Evolutionary conservation across 2,113 vertebrate species (phyloP), one percentile per base, ranked within the genome.

Genomic region (Vidua chalybeata): DNA sequence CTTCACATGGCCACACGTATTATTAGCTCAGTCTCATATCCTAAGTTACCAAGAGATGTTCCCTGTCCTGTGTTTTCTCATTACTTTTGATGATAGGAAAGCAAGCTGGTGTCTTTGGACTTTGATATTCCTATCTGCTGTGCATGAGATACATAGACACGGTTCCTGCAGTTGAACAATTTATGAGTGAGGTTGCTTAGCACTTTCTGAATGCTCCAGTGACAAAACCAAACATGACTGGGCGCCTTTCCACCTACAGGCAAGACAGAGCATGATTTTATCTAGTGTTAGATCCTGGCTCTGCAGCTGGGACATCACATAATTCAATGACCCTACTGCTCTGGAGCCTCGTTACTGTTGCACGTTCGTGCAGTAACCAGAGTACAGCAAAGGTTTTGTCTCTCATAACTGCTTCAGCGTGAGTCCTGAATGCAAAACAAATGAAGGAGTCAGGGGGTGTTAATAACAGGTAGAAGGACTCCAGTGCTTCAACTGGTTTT

Each of bases 1-100:
- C 52, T 55, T 43, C 45, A 23, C 4, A 1, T 7, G 15, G 54
- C 58, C 62, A 9, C 1, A 0, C 12, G 0, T 27, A 14, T 41
- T 77, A n/a, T 37, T 64, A 80, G 23, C 41, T 84, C 39, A 46
- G 33, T 77, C 63, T 54, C 17, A 6, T 27, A 89, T 49, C 62
- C 52, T 43, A 59, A 83, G 41, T 52, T 61, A 45, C 16, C 35
- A 75, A 49, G 49, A 85, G 13, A 72, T 37, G 15, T 15, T 48
- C 35, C 43, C 39, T 64, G 15, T 64, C 52, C 33, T 39, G 24
- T 84, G 24, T 84, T 76, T 93, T 66, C 77, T 87, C 62, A 66
- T 68, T 87, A 54, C 66, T 91, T 90, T 87, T 87, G 56, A 69
- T 58, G 45, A 58, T 7, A 10, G 24, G 43, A 91, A 68, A 72